These are phyloP conservation scores for Epizoanthus rinbou DNA, from an alignment of 92 coral and sea anemone genomes.

Conservation along the genomic window DNA sequence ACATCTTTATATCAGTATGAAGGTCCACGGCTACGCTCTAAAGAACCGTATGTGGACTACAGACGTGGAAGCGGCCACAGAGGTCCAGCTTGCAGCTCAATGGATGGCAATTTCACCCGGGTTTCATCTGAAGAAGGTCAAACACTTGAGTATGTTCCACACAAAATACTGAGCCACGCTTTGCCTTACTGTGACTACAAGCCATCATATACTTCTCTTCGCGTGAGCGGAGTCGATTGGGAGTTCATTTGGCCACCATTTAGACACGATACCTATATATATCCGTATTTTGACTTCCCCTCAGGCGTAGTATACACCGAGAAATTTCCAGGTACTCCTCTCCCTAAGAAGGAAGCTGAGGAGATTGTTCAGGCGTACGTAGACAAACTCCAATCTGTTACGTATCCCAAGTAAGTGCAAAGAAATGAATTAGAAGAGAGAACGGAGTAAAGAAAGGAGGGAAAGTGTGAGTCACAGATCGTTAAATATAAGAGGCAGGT, in stretches of 20 bases:
- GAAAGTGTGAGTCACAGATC: too few relatives aligned
- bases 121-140: neutral
- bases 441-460: too few relatives aligned
- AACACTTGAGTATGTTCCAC: constrained; percentile 6
- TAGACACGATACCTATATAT: constrained; percentile 9
- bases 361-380: constrained; percentile 32
- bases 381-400: constrained; percentile 14
- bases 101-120: neutral
- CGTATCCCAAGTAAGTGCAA: too few relatives aligned
- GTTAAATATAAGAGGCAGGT: too few relatives aligned
- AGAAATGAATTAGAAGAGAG: too few relatives aligned
- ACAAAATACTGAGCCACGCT: neutral
- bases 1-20: constrained; percentile 22
- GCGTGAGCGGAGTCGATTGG: neutral
- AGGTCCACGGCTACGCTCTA: neutral
- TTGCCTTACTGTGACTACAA: constrained; percentile 33
- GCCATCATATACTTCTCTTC: neutral
- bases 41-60: neutral
- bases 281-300: neutral
- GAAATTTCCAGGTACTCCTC: constrained; percentile 35
- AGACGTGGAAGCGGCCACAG: neutral
- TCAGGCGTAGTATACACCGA: neutral
- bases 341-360: constrained; percentile 40
- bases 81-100: constrained; percentile 1
- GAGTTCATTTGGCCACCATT: constrained; percentile 7